A percentile compares a stretch with the other conserved stretches of the same genome.
Conservation (phyloP, 2,797 vertebrate genomes). For the Sebastes wilsoni region DNA sequence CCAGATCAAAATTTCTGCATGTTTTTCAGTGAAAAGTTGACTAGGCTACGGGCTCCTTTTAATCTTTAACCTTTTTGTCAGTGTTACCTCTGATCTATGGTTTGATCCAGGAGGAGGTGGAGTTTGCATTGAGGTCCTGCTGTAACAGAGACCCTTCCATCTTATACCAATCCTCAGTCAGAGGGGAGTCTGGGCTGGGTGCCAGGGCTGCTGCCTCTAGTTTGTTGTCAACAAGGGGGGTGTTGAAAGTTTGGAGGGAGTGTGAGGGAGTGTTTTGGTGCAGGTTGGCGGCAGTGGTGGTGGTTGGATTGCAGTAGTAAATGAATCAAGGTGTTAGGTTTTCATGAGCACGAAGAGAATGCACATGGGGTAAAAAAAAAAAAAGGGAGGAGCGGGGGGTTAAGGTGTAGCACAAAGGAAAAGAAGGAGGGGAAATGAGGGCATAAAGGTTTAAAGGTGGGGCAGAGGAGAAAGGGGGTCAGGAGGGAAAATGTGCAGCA, state of each 20-base stretch:
- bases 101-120: slow-evolving; percentile 91
- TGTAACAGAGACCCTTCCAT: slow-evolving; percentile 87
- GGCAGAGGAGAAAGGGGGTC: neutral
- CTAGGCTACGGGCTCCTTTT: slow-evolving; percentile 29
- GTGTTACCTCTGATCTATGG: slow-evolving; percentile 86
- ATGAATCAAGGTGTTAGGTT: slow-evolving; percentile 68
- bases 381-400: neutral
- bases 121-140: slow-evolving; percentile 93
- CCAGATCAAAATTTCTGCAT: slow-evolving; percentile 28
- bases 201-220: slow-evolving; percentile 83
- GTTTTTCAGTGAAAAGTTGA: slow-evolving; percentile 17
- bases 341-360: slow-evolving; percentile 60
- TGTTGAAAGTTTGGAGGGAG: slow-evolving; percentile 74
- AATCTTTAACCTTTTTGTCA: slow-evolving; percentile 21
- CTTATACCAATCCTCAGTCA: slow-evolving; percentile 88
- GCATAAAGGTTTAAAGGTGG: slow-evolving; percentile 16
- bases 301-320: slow-evolving; percentile 73
- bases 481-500: slow-evolving; percentile 24
- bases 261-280: slow-evolving; percentile 77
- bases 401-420: slow-evolving; percentile 31
- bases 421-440: slow-evolving; percentile 1
- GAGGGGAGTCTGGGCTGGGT: slow-evolving; percentile 85
- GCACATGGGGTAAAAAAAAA: slow-evolving; percentile 25
- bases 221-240: slow-evolving; percentile 73
- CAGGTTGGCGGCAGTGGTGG: slow-evolving; percentile 72